These are phyloP conservation scores for Spea hammondii DNA, from an alignment of 2,797 vertebrate species.

Conservation along the genomic window DNA sequence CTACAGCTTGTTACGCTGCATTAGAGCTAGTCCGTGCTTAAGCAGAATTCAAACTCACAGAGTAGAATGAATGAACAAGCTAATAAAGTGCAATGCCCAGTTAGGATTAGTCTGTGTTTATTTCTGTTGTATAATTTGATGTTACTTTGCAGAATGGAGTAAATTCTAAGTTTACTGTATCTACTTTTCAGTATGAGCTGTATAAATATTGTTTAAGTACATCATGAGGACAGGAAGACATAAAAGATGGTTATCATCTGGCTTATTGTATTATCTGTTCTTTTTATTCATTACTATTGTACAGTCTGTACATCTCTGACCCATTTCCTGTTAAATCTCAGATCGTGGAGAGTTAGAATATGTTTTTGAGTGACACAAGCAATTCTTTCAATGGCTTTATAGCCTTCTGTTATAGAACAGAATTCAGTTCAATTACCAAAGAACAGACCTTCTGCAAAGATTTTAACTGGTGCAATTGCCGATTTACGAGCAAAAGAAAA, in stretches of 20 bases:
- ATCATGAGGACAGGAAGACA: conserved; percentile 31
- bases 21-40: too few relatives aligned
- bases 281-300: conserved; percentile 33
- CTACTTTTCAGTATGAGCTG: neutral
- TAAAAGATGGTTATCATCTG: conserved; percentile 16
- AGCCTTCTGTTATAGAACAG: conserved; percentile 47
- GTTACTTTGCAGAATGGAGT: too few relatives aligned
- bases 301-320: conserved; percentile 35
- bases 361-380: conserved; percentile 29
- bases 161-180: neutral
- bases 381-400: conserved; percentile 45
- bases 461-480: conserved; percentile 27
- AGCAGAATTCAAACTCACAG: too few relatives aligned
- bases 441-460: conserved; percentile 43
- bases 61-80: too few relatives aligned
- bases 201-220: conserved; percentile 3
- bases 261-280: conserved; percentile 36
- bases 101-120: too few relatives aligned
- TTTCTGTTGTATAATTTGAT: too few relatives aligned
- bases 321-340: conserved; percentile 41
- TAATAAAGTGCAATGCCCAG: too few relatives aligned
- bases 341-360: conserved; percentile 39
- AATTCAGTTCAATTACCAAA: conserved; percentile 43
- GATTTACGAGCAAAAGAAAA: conserved; percentile 27
- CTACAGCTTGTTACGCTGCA: too few relatives aligned